Evolutionary conservation across 30 jellyfish, hydroid and myxozoan species (phyloP).

Genomic region (Phacellophora camtschatica): DNA sequence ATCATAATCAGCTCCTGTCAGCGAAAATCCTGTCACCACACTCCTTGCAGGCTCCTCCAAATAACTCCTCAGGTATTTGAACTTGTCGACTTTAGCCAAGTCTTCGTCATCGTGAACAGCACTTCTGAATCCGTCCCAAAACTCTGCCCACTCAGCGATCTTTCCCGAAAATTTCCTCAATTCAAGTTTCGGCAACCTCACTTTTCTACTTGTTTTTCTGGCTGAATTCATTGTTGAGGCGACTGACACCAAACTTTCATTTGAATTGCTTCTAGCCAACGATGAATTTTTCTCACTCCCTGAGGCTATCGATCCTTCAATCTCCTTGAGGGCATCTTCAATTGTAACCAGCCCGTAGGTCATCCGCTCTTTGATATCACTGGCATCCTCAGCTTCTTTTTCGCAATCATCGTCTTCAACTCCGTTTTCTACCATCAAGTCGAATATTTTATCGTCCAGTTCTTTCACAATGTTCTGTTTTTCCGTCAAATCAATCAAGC

Average conservation of each 20-base stretch:
- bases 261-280: not conserved
- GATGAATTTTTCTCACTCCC: not conserved
- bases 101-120: not conserved
- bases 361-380: not conserved
- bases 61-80: not conserved
- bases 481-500: constrained; percentile 11
- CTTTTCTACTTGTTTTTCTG: not conserved
- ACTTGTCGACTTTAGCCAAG: not conserved
- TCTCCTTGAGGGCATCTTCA: not conserved
- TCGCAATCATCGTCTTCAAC: constrained; percentile 12
- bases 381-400: constrained; percentile 29
- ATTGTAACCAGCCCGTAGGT: not conserved
- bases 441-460: not conserved
- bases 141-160: constrained; percentile 7
- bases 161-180: constrained; percentile 2
- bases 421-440: not conserved
- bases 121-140: constrained; percentile 26
- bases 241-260: not conserved
- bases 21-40: constrained; percentile 17
- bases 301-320: not conserved
- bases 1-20: constrained; percentile 5
- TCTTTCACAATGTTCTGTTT: not conserved
- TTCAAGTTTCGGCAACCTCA: constrained; percentile 33
- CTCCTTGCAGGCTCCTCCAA: constrained; percentile 26
- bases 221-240: not conserved